Evolutionary conservation across 2,797 vertebrate genomes (phyloP).

Genomic region (Halcyon badia): DNA sequence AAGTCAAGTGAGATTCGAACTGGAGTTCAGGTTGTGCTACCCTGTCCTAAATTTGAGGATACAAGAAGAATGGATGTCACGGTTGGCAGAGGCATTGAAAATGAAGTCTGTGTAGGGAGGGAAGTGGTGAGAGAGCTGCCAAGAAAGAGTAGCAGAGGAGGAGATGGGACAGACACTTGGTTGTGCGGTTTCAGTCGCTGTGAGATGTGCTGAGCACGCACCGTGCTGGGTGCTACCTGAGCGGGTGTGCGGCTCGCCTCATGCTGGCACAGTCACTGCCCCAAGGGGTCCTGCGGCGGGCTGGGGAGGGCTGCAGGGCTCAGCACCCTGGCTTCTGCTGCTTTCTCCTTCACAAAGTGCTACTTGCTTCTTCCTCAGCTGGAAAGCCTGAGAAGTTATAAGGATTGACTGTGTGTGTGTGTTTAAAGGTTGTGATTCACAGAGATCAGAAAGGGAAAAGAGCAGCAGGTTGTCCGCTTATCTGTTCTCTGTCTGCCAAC

Average conservation of each 20-base stretch:
- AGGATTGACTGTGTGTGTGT: not conserved
- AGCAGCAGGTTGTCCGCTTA: fast-evolving
- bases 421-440: not conserved
- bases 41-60: not conserved
- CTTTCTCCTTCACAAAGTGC: not conserved
- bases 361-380: not conserved
- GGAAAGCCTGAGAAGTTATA: not conserved
- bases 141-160: not conserved
- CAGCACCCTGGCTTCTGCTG: not conserved
- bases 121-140: not conserved
- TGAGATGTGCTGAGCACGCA: not conserved
- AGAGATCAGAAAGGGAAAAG: not conserved
- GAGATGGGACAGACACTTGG: not conserved
- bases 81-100: not conserved
- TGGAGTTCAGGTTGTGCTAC: fast-evolving
- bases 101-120: not conserved
- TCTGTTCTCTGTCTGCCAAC: not conserved
- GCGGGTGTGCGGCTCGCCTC: fast-evolving
- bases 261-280: too few relatives aligned
- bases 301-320: not conserved
- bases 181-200: fast-evolving
- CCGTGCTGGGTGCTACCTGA: fast-evolving
- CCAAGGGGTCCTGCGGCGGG: not conserved
- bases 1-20: not conserved
- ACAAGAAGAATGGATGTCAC: not conserved